phyloP scores from a whole-genome alignment of 2,888 invertebrate genomes.

The Oligia latruncula region DNA sequence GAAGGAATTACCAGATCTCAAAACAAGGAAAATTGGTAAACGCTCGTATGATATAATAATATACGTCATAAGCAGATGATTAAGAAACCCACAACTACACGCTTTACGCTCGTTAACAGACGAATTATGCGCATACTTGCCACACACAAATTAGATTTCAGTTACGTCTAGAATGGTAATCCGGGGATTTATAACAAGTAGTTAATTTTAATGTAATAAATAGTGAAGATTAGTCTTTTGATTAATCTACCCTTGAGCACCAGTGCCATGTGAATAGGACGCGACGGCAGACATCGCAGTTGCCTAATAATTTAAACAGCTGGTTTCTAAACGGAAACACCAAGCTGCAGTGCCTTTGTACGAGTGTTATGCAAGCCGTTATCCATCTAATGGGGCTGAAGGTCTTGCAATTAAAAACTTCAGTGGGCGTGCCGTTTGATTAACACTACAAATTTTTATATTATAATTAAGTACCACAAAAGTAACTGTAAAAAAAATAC shows the following conservation, averaged over 20 bases:
- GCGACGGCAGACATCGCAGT: slow-evolving; percentile 73
- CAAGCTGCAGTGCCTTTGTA: slow-evolving; percentile 76
- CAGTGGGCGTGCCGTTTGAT: slow-evolving; percentile 71
- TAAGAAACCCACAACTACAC: slow-evolving; percentile 47
- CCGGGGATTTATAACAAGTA: slow-evolving; percentile 30
- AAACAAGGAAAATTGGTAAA: slow-evolving; percentile 63
- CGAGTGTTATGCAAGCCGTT: slow-evolving; percentile 80
- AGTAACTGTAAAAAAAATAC: slow-evolving; percentile 33
- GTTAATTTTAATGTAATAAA: slow-evolving; percentile 56
- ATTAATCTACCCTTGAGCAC: slow-evolving; percentile 67
- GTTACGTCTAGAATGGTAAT: slow-evolving; percentile 25
- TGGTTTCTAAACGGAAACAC: slow-evolving; percentile 86
- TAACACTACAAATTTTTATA: slow-evolving; percentile 45
- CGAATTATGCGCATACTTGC: slow-evolving; percentile 42
- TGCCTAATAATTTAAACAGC: slow-evolving; percentile 79
- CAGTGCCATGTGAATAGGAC: slow-evolving; percentile 68
- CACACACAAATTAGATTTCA: slow-evolving; percentile 22
- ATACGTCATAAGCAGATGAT: slow-evolving; percentile 53
- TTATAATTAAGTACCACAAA: slow-evolving; percentile 19
- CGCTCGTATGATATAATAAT: slow-evolving; percentile 54
- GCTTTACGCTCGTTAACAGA: slow-evolving; percentile 36
- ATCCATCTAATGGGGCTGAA: slow-evolving; percentile 82
- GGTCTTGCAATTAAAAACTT: slow-evolving; percentile 79
- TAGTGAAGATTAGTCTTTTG: slow-evolving; percentile 64
- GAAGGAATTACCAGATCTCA: slow-evolving; percentile 64